Conservation (phyloP, 2,888 invertebrate genomes). For the Linnaemya tessellans region DNA sequence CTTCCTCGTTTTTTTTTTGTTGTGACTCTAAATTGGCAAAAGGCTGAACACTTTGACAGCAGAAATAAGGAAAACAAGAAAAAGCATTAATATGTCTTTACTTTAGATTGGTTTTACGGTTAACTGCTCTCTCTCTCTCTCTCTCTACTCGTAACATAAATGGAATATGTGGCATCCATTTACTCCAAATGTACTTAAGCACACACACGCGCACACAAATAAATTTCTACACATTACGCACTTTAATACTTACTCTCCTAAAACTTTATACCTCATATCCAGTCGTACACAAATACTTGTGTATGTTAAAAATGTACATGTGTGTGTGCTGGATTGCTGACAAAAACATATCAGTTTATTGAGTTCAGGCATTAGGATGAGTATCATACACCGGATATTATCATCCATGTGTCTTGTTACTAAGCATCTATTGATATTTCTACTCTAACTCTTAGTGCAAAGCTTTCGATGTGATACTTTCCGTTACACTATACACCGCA, state of each 20-base stretch:
- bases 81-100: conserved; percentile 59
- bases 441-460: background rate
- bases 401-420: conserved; percentile 59
- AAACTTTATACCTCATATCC: background rate
- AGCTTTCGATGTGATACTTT: conserved; percentile 14
- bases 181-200: conserved; percentile 48
- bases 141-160: too few species aligned
- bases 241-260: background rate
- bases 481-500: background rate
- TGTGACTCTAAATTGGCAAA: conserved; percentile 19
- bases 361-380: conserved; percentile 1
- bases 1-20: background rate
- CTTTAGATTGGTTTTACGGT: conserved; percentile 65
- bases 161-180: conserved; percentile 53
- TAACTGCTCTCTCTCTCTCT: too few species aligned
- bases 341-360: conserved; percentile 52
- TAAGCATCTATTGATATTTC: conserved; percentile 61
- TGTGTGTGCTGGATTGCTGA: background rate
- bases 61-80: conserved; percentile 19
- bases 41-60: background rate
- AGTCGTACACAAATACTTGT: too few species aligned
- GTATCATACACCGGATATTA: conserved; percentile 65
- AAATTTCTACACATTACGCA: background rate
- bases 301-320: background rate
- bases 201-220: background rate